These are phyloP conservation scores for Reticulitermes speratus DNA, from an alignment of 1,140 invertebrate species.

Conservation along the genomic window DNA sequence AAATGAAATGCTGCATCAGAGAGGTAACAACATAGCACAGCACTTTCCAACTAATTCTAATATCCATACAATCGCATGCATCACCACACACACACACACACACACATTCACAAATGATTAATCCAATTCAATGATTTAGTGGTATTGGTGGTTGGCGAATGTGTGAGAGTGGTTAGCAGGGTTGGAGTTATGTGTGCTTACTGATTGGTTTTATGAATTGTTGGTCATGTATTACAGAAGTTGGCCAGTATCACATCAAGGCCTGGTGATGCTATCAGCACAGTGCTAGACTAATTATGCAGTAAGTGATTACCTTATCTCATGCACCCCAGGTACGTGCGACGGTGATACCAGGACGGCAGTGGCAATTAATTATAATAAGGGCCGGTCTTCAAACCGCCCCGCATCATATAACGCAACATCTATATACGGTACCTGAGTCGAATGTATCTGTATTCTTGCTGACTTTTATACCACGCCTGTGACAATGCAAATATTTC, in stretches of 20 bases:
- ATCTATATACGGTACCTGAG: background rate
- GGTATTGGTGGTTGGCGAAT: conserved; percentile 10
- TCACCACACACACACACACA: background rate
- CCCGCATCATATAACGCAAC: background rate
- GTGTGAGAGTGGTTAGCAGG: background rate
- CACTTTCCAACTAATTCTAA: background rate
- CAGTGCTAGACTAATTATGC: background rate
- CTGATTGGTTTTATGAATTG: conserved; percentile 3
- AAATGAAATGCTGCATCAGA: background rate
- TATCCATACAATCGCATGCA: background rate
- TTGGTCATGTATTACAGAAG: background rate
- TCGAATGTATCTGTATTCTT: background rate
- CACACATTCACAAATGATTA: background rate
- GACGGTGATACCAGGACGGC: background rate
- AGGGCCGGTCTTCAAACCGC: background rate
- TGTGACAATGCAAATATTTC: background rate
- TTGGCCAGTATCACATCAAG: background rate
- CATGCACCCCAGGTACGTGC: background rate
- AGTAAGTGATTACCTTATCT: conserved; percentile 6
- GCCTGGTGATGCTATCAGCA: background rate
- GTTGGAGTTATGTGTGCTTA: background rate
- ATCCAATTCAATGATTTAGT: background rate
- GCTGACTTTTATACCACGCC: background rate
- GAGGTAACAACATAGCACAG: background rate
- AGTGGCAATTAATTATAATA: background rate